Percentiles rank a stretch among this genome's conserved stretches.
phyloP scores from a whole-genome alignment of 2,888 invertebrate genomes.

The Prenolepis imparis region DNA sequence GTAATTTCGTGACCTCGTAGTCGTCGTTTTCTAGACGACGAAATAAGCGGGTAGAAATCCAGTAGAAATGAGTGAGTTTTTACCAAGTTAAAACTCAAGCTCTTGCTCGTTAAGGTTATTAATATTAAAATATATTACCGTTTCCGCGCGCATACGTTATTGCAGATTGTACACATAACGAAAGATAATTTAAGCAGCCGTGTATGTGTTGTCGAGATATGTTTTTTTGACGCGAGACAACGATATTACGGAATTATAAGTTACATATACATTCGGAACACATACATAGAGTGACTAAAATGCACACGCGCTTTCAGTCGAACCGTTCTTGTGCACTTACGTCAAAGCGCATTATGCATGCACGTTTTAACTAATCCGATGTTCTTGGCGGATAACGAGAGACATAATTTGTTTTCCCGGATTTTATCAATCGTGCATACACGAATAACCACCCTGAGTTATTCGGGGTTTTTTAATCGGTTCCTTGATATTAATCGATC shows the following conservation, averaged over 20 bases:
- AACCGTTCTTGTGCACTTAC: slow-evolving; percentile 21
- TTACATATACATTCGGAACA: slow-evolving; percentile 3
- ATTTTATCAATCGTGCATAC: slow-evolving; percentile 22
- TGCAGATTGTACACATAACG: background rate
- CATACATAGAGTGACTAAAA: background rate
- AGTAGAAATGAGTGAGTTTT: slow-evolving; percentile 10
- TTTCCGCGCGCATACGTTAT: background rate
- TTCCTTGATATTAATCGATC: background rate
- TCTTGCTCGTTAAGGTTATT: slow-evolving; percentile 4
- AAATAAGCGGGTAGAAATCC: background rate
- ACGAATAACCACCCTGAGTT: background rate
- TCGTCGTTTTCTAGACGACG: background rate
- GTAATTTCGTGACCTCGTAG: background rate
- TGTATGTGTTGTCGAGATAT: background rate
- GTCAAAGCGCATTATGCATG: slow-evolving; percentile 50
- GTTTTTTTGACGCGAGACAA: background rate
- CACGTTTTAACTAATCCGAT: slow-evolving; percentile 50
- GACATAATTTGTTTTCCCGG: slow-evolving; percentile 37
- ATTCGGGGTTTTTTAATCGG: slow-evolving; percentile 10
- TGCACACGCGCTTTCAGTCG: background rate
- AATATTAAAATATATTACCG: slow-evolving; percentile 10
- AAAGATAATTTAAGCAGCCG: background rate
- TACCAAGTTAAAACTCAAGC: background rate
- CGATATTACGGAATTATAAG: slow-evolving; percentile 10
- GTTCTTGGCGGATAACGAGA: slow-evolving; percentile 46